Evolutionary conservation across 2,113 vertebrate species (phyloP).

Genomic region (Hippolais icterina): DNA sequence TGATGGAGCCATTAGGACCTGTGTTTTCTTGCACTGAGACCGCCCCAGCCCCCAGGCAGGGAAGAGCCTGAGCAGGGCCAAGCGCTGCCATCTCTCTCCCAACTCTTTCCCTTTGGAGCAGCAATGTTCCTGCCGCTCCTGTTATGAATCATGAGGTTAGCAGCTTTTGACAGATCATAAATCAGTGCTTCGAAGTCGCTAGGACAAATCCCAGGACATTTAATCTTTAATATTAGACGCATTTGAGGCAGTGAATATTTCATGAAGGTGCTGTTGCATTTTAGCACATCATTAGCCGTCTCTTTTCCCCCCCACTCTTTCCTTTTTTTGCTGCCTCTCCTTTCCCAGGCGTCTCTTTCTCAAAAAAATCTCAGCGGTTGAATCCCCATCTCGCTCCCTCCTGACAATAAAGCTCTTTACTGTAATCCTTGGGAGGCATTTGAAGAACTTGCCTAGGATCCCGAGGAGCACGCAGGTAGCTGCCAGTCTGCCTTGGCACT

Average conservation of each 20-base stretch:
- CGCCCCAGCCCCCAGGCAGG: background rate
- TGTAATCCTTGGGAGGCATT: constrained; percentile 22
- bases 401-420: constrained; percentile 31
- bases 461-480: background rate
- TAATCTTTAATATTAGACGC: constrained; percentile 78
- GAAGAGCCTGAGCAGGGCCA: background rate
- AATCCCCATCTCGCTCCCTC: background rate
- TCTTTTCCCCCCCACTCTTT: background rate
- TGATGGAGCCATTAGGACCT: constrained; percentile 36
- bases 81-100: background rate
- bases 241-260: constrained; percentile 81
- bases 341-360: background rate
- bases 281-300: constrained; percentile 75
- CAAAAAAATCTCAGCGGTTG: background rate
- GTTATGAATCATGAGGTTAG: constrained; percentile 80
- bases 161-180: constrained; percentile 82
- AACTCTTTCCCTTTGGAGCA: constrained; percentile 24
- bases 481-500: background rate
- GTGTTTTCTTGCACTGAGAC: background rate
- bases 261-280: constrained; percentile 77
- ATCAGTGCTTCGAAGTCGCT: constrained; percentile 75
- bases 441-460: background rate
- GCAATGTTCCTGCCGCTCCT: constrained; percentile 51
- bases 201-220: constrained; percentile 78
- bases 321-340: background rate